Conservation (phyloP, 2,888 invertebrate genomes). For the Eupithecia centaureata region DNA sequence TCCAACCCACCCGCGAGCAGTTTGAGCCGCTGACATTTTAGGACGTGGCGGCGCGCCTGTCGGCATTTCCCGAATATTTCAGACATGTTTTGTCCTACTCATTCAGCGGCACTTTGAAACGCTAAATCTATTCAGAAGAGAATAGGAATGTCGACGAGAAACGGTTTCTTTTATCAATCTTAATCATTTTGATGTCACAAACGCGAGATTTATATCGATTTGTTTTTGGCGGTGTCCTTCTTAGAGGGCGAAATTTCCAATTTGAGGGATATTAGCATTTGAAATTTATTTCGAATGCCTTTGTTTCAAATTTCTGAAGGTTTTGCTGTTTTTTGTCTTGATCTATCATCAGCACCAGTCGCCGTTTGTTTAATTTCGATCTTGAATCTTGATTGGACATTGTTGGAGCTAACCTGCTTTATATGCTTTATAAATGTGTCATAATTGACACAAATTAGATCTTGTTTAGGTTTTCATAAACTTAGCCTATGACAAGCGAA, state of each 20-base stretch:
- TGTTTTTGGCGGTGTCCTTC: slow-evolving; percentile 37
- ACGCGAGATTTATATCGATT: slow-evolving; percentile 61
- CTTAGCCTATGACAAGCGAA: not conserved
- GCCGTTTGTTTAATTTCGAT: not conserved
- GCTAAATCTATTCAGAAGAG: slow-evolving; percentile 67
- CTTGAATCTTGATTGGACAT: not conserved
- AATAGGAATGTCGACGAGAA: slow-evolving; percentile 57
- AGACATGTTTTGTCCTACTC: slow-evolving; percentile 71
- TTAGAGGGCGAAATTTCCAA: slow-evolving; percentile 18
- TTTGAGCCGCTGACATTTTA: slow-evolving; percentile 64
- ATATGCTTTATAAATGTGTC: not conserved
- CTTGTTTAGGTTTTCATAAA: not conserved
- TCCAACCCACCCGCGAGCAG: slow-evolving; percentile 73
- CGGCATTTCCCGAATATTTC: slow-evolving; percentile 62
- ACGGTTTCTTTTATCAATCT: slow-evolving; percentile 66
- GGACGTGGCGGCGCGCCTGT: slow-evolving; percentile 65
- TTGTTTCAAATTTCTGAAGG: not conserved
- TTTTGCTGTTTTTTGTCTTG: slow-evolving; percentile 1
- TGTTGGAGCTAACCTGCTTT: not conserved
- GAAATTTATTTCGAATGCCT: slow-evolving; percentile 26
- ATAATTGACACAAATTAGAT: not conserved
- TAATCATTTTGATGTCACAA: slow-evolving; percentile 63
- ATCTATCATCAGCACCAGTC: slow-evolving; percentile 6
- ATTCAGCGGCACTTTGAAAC: slow-evolving; percentile 63
- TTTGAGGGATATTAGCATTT: slow-evolving; percentile 40